These are phyloP conservation scores for Pristionchus mayeri DNA, from an alignment of 2,888 invertebrate genomes.

Conservation along the genomic window DNA sequence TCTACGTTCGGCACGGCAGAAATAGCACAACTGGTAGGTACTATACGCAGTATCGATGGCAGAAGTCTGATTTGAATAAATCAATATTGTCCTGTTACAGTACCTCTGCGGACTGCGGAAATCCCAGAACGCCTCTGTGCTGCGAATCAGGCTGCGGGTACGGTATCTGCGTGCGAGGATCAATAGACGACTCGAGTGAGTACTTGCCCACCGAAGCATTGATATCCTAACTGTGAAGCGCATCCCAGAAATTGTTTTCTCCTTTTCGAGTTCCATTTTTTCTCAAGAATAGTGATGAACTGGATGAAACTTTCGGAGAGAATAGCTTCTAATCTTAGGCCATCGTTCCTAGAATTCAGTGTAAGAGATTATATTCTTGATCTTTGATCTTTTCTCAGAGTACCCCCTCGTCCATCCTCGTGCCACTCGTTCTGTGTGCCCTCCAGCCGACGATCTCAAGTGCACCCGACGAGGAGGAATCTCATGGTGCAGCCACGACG, in stretches of 20 bases:
- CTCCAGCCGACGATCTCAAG: background rate
- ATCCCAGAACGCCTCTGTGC: constrained; percentile 23
- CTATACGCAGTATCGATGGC: too few species aligned
- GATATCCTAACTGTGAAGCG: too few species aligned
- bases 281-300: too few species aligned
- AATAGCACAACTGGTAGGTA: too few species aligned
- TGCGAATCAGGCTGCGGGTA: constrained; percentile 45
- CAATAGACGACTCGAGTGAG: constrained; percentile 29
- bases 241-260: too few species aligned
- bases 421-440: background rate
- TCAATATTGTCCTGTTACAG: background rate
- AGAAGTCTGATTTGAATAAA: background rate
- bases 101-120: constrained; percentile 27
- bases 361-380: background rate
- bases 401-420: constrained; percentile 15
- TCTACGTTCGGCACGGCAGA: too few species aligned
- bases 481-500: constrained; percentile 38
- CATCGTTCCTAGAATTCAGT: background rate
- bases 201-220: too few species aligned
- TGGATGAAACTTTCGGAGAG: too few species aligned
- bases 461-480: background rate
- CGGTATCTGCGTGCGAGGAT: constrained; percentile 20
- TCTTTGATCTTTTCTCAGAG: constrained; percentile 1
- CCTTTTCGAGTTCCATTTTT: too few species aligned
- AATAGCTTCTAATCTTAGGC: too few species aligned